Percentiles rank a stretch among this genome's conserved stretches.
Evolutionary conservation across 2,888 invertebrate species (phyloP).

Genomic region (Drosophila subquinaria): DNA sequence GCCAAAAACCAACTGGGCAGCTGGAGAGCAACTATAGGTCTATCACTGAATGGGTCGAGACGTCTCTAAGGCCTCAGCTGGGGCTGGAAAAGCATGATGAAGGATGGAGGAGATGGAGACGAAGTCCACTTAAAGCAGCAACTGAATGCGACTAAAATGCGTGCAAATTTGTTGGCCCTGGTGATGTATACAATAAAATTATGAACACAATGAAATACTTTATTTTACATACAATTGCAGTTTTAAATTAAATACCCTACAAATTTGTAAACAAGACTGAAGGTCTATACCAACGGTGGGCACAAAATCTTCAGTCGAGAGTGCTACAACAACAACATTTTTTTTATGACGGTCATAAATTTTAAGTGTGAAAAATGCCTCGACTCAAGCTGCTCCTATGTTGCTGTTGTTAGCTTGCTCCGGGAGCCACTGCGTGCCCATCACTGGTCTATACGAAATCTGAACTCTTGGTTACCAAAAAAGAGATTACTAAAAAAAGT

Average conservation of each 20-base stretch:
- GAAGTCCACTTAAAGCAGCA: conserved; percentile 47
- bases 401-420: too few relatives aligned
- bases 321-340: too few relatives aligned
- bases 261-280: not conserved
- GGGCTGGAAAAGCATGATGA: not conserved
- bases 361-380: too few relatives aligned
- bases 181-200: conserved; percentile 67
- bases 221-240: conserved; percentile 63
- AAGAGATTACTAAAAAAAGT: too few relatives aligned
- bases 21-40: conserved; percentile 30
- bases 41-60: conserved; percentile 53
- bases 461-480: too few relatives aligned
- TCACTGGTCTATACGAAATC: not conserved
- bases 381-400: too few relatives aligned
- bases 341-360: too few relatives aligned
- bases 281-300: not conserved
- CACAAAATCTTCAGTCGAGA: too few relatives aligned
- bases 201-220: conserved; percentile 62
- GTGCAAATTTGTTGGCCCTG: conserved; percentile 47
- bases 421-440: too few relatives aligned
- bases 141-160: conserved; percentile 59
- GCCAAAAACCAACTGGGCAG: conserved; percentile 19
- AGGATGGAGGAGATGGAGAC: not conserved
- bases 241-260: conserved; percentile 55
- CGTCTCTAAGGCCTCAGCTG: not conserved